These are phyloP conservation scores for Pseudomugil gertrudae DNA, from an alignment of 2,797 vertebrate genomes.

Conservation along the genomic window DNA sequence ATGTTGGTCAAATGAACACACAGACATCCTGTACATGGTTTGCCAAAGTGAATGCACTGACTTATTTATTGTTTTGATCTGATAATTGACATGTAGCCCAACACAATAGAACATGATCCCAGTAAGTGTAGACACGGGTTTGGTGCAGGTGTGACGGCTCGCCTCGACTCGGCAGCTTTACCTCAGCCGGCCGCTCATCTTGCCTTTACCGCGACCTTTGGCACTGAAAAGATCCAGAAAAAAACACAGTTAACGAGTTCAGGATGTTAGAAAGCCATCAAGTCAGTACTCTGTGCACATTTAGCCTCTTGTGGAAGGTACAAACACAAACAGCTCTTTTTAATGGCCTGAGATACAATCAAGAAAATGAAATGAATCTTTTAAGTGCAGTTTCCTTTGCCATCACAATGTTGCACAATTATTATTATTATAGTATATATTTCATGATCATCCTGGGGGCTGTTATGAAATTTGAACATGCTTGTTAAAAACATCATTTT, in stretches of 20 bases:
- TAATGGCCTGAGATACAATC: not conserved
- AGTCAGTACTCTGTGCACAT: not conserved
- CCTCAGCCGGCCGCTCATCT: constrained; percentile 77
- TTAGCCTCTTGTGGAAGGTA: not conserved
- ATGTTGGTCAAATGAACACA: constrained; percentile 5
- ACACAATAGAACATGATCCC: constrained; percentile 51
- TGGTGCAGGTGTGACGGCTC: constrained; percentile 22
- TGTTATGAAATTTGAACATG: not conserved
- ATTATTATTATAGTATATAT: not conserved
- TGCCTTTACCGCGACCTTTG: constrained; percentile 84
- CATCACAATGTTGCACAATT: not conserved
- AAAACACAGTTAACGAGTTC: constrained; percentile 5
- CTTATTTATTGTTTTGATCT: constrained; percentile 66
- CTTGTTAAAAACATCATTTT: not conserved
- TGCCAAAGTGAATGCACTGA: constrained; percentile 31
- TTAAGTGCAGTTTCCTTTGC: not conserved
- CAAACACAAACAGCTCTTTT: not conserved
- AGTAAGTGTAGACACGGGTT: constrained; percentile 26
- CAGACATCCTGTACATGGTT: constrained; percentile 3
- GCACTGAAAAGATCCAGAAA: constrained; percentile 61
- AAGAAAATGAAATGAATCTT: constrained; percentile 1
- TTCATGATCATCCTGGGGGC: no score
- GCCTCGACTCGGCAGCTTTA: constrained; percentile 56
- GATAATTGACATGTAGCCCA: constrained; percentile 41
- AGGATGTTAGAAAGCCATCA: not conserved